A percentile compares a stretch with the other conserved stretches of the same genome.
Evolutionary conservation across 2,888 invertebrate species (phyloP).

Genomic region (Orthonevra nobilis): DNA sequence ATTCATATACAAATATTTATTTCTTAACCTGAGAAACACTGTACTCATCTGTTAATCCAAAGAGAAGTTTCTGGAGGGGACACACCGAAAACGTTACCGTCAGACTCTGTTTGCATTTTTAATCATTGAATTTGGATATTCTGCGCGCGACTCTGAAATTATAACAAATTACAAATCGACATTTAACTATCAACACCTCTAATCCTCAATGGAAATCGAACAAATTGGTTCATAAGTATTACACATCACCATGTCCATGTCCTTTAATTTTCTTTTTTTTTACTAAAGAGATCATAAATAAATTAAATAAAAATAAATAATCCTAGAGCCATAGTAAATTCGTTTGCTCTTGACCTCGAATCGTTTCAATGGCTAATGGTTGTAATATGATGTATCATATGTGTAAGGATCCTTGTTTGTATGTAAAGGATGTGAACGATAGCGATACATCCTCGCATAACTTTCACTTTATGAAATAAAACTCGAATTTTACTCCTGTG

Average conservation of each 20-base stretch:
- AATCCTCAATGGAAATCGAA: too few relatives aligned
- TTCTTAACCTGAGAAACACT: too few relatives aligned
- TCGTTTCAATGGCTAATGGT: conserved; percentile 56
- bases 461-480: conserved; percentile 62
- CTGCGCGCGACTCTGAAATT: too few relatives aligned
- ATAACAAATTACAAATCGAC: too few relatives aligned
- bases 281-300: conserved; percentile 55
- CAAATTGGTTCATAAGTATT: too few relatives aligned
- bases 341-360: conserved; percentile 62
- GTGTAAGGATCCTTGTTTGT: not conserved
- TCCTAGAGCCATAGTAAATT: conserved; percentile 35
- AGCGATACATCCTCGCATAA: conserved; percentile 38
- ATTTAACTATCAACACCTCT: too few relatives aligned
- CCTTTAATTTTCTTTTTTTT: conserved; percentile 51
- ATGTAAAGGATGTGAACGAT: conserved; percentile 1
- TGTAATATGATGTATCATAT: conserved; percentile 36
- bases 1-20: too few relatives aligned
- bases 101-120: too few relatives aligned
- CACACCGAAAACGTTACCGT: too few relatives aligned
- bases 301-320: conserved; percentile 10
- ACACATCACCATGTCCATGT: conserved; percentile 2
- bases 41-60: too few relatives aligned
- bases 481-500: conserved; percentile 59
- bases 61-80: too few relatives aligned
- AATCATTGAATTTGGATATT: too few relatives aligned